Base-by-base conservation (phyloP, 2,888 invertebrate species). In the Ischnus inquisitorius region DNA sequence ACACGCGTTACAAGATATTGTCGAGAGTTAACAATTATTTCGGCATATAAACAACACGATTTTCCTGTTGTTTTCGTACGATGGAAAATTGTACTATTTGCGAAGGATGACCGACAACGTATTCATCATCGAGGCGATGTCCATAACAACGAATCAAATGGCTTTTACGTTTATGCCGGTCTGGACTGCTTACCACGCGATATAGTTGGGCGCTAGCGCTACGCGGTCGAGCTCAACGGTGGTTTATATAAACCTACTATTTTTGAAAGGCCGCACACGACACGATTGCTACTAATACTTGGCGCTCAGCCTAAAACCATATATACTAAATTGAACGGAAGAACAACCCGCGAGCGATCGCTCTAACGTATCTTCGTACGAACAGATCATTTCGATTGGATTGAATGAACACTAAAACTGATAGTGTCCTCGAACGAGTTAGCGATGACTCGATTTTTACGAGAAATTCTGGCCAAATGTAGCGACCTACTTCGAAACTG, bases 181-280 rank as follows among this genome's bases (percentile, higher is more conserved):
- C 16, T 25, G 65, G 65, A 41, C 41, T 65, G 65, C 5, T 65
- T 65, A 12, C 4, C 43, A 41, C 65, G 65, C 65, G 41, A 65
- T 22, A 41, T 22, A 19, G 39, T 14, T 19, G n/a, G n/a, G 28
- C 51, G 71, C 48, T n/a, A n/a, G 71, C 57, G 71, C 51, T n/a
- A 12, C 48, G 62, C 69, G 28, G 69, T 69, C 69, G 54, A 34
- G 54, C 41, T 19, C 54, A 19, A 5, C 39, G 34, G 85, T 74
- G 67, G 76, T 83, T 88, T 86, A 83, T 86, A 83, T 80, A 87
- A 86, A 84, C 69, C 34, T 60, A 83, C 86, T 84, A 87, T 88
- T 89, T 89, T 88, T 83, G 68, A 80, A 81, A 75, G 64, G 78
- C 77, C 85, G 60, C 60, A 60, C 60, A 60, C 60, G 60, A 28